Evolutionary conservation across 2,797 vertebrate species (phyloP).

Genomic region (Tokudaia muenninki): DNA sequence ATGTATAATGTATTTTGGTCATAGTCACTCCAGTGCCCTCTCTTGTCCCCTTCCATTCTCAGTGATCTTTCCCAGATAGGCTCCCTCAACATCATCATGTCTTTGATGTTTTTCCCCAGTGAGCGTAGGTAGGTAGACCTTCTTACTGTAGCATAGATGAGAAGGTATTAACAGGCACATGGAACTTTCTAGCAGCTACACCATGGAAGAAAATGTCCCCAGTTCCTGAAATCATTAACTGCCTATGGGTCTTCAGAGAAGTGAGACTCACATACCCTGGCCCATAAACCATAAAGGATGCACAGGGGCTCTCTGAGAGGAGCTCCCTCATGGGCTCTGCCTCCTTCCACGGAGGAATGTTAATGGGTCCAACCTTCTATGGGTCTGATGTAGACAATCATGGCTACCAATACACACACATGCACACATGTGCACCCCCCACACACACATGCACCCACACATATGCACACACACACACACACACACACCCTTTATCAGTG

Average conservation of each 20-base stretch:
- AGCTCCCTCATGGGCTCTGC: not conserved
- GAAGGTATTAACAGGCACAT: not conserved
- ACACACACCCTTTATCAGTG: not conserved
- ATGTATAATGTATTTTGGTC: not conserved
- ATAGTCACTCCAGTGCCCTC: not conserved
- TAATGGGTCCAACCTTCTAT: too few species aligned
- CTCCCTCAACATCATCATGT: not conserved
- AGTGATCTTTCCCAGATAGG: not conserved
- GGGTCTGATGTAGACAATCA: not conserved
- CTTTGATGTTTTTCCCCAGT: not conserved
- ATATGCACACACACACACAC: too few species aligned
- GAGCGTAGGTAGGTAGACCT: not conserved
- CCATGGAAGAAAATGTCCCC: not conserved
- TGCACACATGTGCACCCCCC: too few species aligned
- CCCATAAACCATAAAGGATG: too few species aligned
- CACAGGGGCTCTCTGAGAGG: not conserved
- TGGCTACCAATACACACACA: too few species aligned
- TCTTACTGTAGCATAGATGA: not conserved
- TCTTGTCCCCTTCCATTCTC: not conserved
- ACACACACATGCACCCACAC: too few species aligned
- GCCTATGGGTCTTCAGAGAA: not conserved
- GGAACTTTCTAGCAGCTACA: not conserved
- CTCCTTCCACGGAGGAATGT: too few species aligned
- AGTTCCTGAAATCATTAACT: not conserved
- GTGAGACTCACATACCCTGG: not conserved